A percentile compares a stretch with the other conserved stretches of the same genome.
Conservation (phyloP, 2,113 vertebrate species). For the Perccottus glenii region DNA sequence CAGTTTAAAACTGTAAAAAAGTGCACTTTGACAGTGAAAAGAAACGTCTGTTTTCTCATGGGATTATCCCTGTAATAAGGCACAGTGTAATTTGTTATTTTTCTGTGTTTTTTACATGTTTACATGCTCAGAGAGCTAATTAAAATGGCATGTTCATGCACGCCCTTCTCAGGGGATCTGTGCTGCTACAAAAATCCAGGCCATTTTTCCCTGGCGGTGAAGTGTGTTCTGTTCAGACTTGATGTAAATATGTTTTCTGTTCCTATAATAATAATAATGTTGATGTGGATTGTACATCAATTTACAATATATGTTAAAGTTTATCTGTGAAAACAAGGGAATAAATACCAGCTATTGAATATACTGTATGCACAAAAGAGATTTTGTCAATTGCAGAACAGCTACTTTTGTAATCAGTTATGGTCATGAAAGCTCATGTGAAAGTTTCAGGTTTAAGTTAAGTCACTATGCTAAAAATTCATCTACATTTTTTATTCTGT, state of each 20-base stretch:
- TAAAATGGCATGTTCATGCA: slow-evolving; percentile 72
- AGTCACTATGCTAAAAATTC: too few species aligned
- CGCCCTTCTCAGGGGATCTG: slow-evolving; percentile 49
- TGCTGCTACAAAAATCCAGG: slow-evolving; percentile 2
- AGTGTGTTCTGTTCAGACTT: slow-evolving; percentile 17
- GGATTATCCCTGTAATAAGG: slow-evolving; percentile 23
- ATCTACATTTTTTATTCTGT: too few species aligned
- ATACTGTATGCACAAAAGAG: background rate
- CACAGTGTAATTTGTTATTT: slow-evolving; percentile 41
- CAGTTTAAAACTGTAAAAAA: background rate
- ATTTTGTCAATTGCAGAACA: background rate
- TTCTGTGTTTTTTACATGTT: slow-evolving; percentile 54
- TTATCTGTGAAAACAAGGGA: background rate
- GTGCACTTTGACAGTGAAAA: slow-evolving; percentile 7
- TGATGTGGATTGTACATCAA: background rate
- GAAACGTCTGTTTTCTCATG: slow-evolving; percentile 13
- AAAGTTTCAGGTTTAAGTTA: too few species aligned
- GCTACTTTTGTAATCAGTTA: too few species aligned
- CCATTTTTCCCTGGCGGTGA: slow-evolving; percentile 1
- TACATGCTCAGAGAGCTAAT: slow-evolving; percentile 66
- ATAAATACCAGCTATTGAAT: background rate
- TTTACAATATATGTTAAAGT: background rate
- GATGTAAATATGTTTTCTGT: slow-evolving; percentile 22
- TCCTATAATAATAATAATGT: slow-evolving; percentile 3
- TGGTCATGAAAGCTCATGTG: too few species aligned